Evolutionary conservation across 1,140 invertebrate species (phyloP).

Genomic region (Eupristina koningsbergeri): DNA sequence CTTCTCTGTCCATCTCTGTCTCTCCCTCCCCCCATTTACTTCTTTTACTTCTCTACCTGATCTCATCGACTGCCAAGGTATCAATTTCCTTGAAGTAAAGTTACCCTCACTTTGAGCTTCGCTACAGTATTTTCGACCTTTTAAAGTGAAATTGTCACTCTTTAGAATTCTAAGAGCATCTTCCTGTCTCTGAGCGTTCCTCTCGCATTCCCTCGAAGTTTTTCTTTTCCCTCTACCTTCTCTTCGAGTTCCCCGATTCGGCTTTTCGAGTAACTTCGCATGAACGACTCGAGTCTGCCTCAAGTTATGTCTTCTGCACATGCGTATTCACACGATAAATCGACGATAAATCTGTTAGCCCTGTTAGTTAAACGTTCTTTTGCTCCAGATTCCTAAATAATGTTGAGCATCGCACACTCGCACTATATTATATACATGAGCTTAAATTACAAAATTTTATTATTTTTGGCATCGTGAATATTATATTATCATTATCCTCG

Average conservation of each 20-base stretch:
- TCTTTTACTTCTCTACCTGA: conserved; percentile 3
- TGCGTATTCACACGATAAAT: conserved; percentile 1
- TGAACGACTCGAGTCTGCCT: conserved; percentile 8
- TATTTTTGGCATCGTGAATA: too few relatives aligned
- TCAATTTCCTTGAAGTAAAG: conserved; percentile 26
- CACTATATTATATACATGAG: not conserved
- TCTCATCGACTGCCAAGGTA: not conserved
- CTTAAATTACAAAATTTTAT: too few relatives aligned
- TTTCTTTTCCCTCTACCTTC: conserved; percentile 13
- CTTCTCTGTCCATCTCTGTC: not conserved
- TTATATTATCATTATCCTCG: too few relatives aligned
- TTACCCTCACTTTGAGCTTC: not conserved
- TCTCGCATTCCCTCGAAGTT: conserved; percentile 9
- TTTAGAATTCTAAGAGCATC: conserved; percentile 28
- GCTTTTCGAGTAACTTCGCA: conserved; percentile 8
- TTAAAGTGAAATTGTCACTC: conserved; percentile 28
- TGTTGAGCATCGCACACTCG: not conserved
- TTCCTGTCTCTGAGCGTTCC: not conserved
- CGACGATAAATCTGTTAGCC: not conserved
- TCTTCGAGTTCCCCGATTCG: conserved; percentile 6
- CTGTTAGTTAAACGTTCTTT: not conserved
- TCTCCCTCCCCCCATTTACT: not conserved
- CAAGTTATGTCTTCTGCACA: not conserved
- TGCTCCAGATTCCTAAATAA: not conserved
- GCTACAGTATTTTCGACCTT: conserved; percentile 18